Evolutionary conservation across 2,113 vertebrate genomes (phyloP), one percentile per base, ranked within the genome.

Genomic region (Colinus virginianus): DNA sequence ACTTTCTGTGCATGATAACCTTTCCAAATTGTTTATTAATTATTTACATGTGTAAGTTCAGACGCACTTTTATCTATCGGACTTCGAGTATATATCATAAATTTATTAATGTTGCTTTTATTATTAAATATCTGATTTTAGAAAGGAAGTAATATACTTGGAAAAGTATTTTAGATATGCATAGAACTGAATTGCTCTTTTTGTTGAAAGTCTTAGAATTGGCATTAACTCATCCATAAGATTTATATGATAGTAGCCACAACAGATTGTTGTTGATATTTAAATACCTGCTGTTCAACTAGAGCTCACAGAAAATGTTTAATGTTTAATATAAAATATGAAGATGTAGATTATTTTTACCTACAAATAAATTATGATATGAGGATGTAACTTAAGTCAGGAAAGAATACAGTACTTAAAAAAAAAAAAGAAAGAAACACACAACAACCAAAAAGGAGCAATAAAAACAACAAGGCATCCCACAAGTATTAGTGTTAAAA

Each of bases 321-420:
- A 87, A 13, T 7, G 13, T 84, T 87, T 88, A 46, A 53, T 88
- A 76, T 76, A 48, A 84, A 26, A 38, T 5, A 0, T 76, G 42
- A 96, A 88, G 84, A 90, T 93, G 55, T 51, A 81, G 53, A 48
- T 75, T 48, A 81, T 71, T 32, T 84, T 84, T 69, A 36, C 13
- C 92, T 80, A 46, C 62, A 90, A 84, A 84, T 64, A 92, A 90
- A 58, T 84, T 69, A 42, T 61, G 87, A 67, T 88, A 40, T 78
- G 70, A 10, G 25, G 56, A 43, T 43, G 16, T 43, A 43, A 43
- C 43, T 48, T 7, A 19, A 81, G 32, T n/a, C 67, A 18, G 14
- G 13, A 72, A 75, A 86, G 42, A 78, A 26, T 81, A 20, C 22
- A 23, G 38, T 48, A 9, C 40, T 62, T 28, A 8, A 2, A 34